Evolutionary conservation across 2,888 invertebrate genomes (phyloP).

Genomic region (Trachelus troglodyta): DNA sequence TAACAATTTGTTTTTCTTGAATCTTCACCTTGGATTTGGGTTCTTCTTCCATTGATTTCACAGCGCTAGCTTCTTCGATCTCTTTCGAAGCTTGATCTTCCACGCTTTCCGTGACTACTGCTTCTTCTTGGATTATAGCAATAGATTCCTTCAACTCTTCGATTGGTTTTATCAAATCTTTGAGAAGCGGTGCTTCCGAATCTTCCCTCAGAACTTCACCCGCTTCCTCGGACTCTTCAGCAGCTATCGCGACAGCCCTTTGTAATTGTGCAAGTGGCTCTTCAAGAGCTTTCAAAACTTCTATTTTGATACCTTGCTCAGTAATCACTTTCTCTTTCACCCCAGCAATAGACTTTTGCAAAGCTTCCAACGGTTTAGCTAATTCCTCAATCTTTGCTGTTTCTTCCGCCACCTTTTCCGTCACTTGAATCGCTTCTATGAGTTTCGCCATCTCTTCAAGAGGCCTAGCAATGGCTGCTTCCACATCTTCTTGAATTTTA

Average conservation of each 20-base stretch:
- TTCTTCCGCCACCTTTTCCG: conserved; percentile 19
- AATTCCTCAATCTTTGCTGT: conserved; percentile 2
- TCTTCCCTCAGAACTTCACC: conserved; percentile 63
- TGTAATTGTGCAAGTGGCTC: conserved; percentile 26
- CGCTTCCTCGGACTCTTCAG: neutral
- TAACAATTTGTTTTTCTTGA: conserved; percentile 8
- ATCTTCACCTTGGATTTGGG: conserved; percentile 23
- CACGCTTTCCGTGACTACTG: neutral
- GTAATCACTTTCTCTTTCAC: conserved; percentile 15
- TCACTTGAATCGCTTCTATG: neutral
- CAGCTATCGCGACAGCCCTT: conserved; percentile 22
- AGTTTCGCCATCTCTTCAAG: conserved; percentile 12
- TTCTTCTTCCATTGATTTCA: conserved; percentile 20
- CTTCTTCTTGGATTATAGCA: conserved; percentile 34
- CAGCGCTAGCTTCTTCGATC: conserved; percentile 5
- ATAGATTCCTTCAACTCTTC: conserved; percentile 42
- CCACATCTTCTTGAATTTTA: conserved; percentile 7
- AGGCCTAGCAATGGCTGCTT: conserved; percentile 10
- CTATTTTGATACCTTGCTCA: conserved; percentile 28
- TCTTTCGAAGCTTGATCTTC: conserved; percentile 9
- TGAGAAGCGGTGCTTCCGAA: conserved; percentile 13
- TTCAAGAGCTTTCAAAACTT: conserved; percentile 26
- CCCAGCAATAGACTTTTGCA: conserved; percentile 19
- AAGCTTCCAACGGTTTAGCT: conserved; percentile 12
- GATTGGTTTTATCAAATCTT: conserved; percentile 38